Conservation (phyloP, 2,888 invertebrate species). For the Pycnomerus fuliginosus region DNA sequence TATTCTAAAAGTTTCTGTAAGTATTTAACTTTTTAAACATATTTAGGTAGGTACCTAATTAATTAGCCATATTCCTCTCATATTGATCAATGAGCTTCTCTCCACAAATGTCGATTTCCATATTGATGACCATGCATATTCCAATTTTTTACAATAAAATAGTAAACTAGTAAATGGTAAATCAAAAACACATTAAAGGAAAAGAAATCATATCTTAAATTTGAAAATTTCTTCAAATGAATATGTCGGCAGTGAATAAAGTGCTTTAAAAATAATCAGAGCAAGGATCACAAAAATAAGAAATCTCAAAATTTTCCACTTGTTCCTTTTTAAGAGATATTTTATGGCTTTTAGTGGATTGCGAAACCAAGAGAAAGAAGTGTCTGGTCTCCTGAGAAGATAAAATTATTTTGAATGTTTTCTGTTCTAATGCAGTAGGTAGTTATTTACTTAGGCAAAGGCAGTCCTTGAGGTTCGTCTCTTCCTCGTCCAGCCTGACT, state of each 20-base stretch:
- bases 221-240: background rate
- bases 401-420: constrained; percentile 10
- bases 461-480: constrained; percentile 62
- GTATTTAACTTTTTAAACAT: too few relatives aligned
- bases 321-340: constrained; percentile 26
- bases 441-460: constrained; percentile 61
- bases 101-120: too few relatives aligned
- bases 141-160: too few relatives aligned
- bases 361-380: constrained; percentile 61
- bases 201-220: too few relatives aligned
- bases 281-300: background rate
- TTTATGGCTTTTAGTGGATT: constrained; percentile 57
- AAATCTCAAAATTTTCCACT: constrained; percentile 1
- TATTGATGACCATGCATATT: too few relatives aligned
- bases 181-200: too few relatives aligned
- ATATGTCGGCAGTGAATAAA: background rate
- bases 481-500: constrained; percentile 68
- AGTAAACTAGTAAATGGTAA: too few relatives aligned
- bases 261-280: background rate
- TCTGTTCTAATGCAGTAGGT: background rate
- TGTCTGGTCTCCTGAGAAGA: constrained; percentile 61
- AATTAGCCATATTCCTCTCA: too few relatives aligned
- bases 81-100: too few relatives aligned
- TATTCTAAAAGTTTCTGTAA: too few relatives aligned
- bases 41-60: too few relatives aligned